Base-by-base conservation (phyloP, 2,113 vertebrate genomes). In the Vidua macroura region DNA sequence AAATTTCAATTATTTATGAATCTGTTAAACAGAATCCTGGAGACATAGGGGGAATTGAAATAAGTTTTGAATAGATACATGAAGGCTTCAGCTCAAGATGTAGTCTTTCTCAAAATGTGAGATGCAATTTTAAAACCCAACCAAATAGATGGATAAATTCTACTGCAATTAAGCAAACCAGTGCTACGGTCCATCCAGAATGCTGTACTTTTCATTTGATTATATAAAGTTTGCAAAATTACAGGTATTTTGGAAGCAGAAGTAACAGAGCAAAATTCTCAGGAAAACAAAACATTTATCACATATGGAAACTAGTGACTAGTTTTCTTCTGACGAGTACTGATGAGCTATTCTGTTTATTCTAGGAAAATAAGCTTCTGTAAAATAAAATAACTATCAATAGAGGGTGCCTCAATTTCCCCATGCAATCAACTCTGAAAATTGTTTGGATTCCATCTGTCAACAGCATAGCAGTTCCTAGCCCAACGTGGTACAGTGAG, bases 1-100 rank as follows among this genome's bases (percentile, higher is more conserved):
- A 59, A 59, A 83, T 64, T 35, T 30, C 68, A 41, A 59, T 63
- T 35, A 62, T 63, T 82, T 79, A 35, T 31, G 30, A 59, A 75
- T 53, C 13, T 35, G 13, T 58, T 35, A 72, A 37, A 59, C 4
- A 55, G 35, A 74, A 69, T 63, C 44, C 28, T 7, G 3, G 21
- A 7, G 3, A n/a, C 4, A 9, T 11, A 2, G 2, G 9, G 2
- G 28, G 4, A 22, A 68, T 0, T 68, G 55, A 76, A 31, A 3
- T 18, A 27, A 53, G 5, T 39, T 91, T 73, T 33, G 19, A 37
- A 86, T 14, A 69, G 37, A 69, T 16, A 13, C 7, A 18, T 15
- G 17, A 78, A 80, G 10, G n/a, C 37, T 74, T 31, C 55, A 84
- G 22, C 31, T 74, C 28, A 66, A 86, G 19, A 19, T 81, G 5